phyloP scores from a whole-genome alignment of 2,113 vertebrate species.

The Notechis scutatus region DNA sequence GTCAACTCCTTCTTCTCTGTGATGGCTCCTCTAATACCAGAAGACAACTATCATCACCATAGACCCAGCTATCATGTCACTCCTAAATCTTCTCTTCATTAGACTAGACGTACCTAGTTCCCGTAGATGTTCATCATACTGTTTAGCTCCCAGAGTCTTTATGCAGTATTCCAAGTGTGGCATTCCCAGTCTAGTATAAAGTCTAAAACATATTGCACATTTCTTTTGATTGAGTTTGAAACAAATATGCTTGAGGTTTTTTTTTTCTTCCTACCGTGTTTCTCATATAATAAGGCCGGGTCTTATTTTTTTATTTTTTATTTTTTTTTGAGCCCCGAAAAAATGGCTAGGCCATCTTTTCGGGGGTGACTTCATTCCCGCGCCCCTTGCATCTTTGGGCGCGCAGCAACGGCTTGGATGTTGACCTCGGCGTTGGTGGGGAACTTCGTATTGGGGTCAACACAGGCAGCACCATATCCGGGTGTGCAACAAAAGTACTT shows the following conservation, averaged over 20 bases:
- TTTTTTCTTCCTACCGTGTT: not conserved
- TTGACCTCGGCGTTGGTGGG: too few relatives aligned
- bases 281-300: too few relatives aligned
- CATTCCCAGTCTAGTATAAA: not conserved
- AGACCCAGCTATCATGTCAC: not conserved
- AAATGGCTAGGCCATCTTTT: too few relatives aligned
- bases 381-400: too few relatives aligned
- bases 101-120: not conserved
- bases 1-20: not conserved
- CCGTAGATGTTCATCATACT: not conserved
- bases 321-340: too few relatives aligned
- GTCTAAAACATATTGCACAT: not conserved
- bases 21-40: not conserved
- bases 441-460: too few relatives aligned
- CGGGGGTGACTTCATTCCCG: too few relatives aligned
- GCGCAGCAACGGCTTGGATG: too few relatives aligned
- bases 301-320: too few relatives aligned
- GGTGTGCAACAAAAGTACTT: too few relatives aligned
- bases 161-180: not conserved
- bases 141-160: not conserved
- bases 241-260: not conserved
- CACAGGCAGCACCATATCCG: too few relatives aligned
- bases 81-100: not conserved
- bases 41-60: not conserved
- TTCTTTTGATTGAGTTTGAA: not conserved